Conservation (phyloP, 2,888 invertebrate species). For the Pandemis heparana region DNA sequence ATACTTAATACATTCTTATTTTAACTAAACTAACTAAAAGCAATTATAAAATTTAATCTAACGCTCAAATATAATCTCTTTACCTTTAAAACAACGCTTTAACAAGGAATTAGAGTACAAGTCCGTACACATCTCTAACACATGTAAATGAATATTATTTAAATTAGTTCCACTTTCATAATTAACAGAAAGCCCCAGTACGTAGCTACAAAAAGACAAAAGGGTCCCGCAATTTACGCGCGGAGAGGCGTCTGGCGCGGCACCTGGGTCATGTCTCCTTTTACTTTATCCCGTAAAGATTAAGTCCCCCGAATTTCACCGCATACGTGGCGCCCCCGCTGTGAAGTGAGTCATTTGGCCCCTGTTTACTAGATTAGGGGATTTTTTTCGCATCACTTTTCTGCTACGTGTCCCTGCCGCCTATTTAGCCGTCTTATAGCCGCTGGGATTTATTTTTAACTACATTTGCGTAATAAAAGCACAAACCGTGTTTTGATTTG, state of each 20-base stretch:
- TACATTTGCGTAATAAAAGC: constrained; percentile 24
- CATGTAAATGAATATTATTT: constrained; percentile 60
- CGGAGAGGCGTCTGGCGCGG: constrained; percentile 72
- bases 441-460: constrained; percentile 46
- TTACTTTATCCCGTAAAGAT: constrained; percentile 84
- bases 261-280: constrained; percentile 85
- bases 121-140: constrained; percentile 41
- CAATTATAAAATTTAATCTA: neutral
- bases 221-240: constrained; percentile 74
- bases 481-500: constrained; percentile 10
- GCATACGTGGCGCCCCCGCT: constrained; percentile 74
- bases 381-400: constrained; percentile 81
- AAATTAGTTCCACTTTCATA: constrained; percentile 71
- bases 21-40: neutral
- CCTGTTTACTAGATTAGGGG: constrained; percentile 85
- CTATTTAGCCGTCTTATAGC: constrained; percentile 70
- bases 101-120: constrained; percentile 22
- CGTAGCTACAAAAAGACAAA: constrained; percentile 71
- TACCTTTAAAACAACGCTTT: neutral
- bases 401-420: constrained; percentile 60
- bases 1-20: neutral
- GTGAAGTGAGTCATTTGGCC: constrained; percentile 84
- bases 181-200: constrained; percentile 67
- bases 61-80: neutral
- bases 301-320: constrained; percentile 79